These are phyloP conservation scores for Lithophane socia DNA, from an alignment of 2,888 invertebrate genomes.

Conservation along the genomic window DNA sequence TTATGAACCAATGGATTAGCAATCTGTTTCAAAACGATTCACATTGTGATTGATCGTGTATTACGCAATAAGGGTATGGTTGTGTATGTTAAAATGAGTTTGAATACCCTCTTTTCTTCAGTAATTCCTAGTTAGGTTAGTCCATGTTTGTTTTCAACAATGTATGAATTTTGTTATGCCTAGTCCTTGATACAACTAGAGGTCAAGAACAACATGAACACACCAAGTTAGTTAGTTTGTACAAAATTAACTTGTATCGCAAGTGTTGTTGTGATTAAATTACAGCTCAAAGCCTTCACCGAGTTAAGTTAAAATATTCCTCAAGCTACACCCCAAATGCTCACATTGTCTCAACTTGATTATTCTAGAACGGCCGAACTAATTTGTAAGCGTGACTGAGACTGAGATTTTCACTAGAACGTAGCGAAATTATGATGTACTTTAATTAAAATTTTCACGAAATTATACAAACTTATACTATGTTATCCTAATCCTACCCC, in stretches of 20 bases:
- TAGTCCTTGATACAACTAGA: slow-evolving; percentile 7
- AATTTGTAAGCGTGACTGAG: slow-evolving; percentile 35
- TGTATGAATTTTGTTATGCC: not conserved
- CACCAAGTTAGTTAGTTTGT: slow-evolving; percentile 43
- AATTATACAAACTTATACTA: too few relatives aligned
- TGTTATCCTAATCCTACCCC: too few relatives aligned
- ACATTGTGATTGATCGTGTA: too few relatives aligned
- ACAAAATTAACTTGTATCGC: slow-evolving; percentile 55
- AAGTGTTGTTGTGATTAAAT: slow-evolving; percentile 62
- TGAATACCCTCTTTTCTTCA: not conserved
- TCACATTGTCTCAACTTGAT: slow-evolving; percentile 43
- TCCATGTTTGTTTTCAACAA: slow-evolving; percentile 2
- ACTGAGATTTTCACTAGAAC: slow-evolving; percentile 13
- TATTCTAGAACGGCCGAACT: slow-evolving; percentile 38
- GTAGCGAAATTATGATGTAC: not conserved
- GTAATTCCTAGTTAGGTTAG: not conserved
- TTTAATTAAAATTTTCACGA: too few relatives aligned
- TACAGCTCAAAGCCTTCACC: slow-evolving; percentile 45
- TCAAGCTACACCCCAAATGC: slow-evolving; percentile 52
- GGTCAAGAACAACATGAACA: slow-evolving; percentile 30
- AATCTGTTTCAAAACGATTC: too few relatives aligned
- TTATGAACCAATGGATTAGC: too few relatives aligned
- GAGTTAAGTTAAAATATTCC: slow-evolving; percentile 60
- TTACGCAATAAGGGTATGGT: not conserved
- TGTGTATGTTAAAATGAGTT: slow-evolving; percentile 1